Base-by-base conservation (phyloP, 1,140 invertebrate genomes). In the Rhyacophila brunnea region DNA sequence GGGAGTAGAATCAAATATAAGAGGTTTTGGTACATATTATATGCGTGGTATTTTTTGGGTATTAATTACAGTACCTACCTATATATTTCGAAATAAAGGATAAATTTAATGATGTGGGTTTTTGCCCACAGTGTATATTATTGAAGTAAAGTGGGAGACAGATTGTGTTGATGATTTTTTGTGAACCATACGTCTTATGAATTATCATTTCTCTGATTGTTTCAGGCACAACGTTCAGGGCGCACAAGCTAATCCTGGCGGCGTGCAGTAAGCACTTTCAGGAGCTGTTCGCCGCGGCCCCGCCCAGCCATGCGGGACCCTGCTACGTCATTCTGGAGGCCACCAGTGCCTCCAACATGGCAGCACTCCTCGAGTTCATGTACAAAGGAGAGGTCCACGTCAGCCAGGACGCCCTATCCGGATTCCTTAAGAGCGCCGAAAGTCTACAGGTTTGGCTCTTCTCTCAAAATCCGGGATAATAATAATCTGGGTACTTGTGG, bases 221-320 rank as follows among this genome's bases (percentile, higher is more conserved):
- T 85, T 0, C 78, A 93, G 92, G 92, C 72, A 87, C 90, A 68
- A 91, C 90, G 67, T 92, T 95, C 74, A 90, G 91, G 77, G 92
- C 92, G 60, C 93, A 96, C 80, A 89, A 89, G 74, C 80, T 95
- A 65, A 94, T 96, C 59, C 79, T 95, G 71, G 92, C 93, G 66
- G 92, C 93, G 72, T 95, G 92, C 79, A 95, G 92, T 78, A 92
- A 93, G 74, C 93, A 95, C 74, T 92, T 96, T 76, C 91, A 93
- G 70, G 90, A 93, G 77, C 74, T 96, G 56, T 95, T 96, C 79
- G 90, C 94, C 79, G 85, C 87, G 57, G 92, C 91, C 68, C 92
- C 92, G 54, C 80, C 85, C 15, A 87, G 88, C 74, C 88, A 89
- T 68, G 87, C 87, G 67, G 87, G 89, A 62, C 85, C 85, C 67